Percentiles rank a stretch among this genome's conserved stretches.
phyloP scores from a whole-genome alignment of 2,888 invertebrate species.

The Chymomyza amoena region DNA sequence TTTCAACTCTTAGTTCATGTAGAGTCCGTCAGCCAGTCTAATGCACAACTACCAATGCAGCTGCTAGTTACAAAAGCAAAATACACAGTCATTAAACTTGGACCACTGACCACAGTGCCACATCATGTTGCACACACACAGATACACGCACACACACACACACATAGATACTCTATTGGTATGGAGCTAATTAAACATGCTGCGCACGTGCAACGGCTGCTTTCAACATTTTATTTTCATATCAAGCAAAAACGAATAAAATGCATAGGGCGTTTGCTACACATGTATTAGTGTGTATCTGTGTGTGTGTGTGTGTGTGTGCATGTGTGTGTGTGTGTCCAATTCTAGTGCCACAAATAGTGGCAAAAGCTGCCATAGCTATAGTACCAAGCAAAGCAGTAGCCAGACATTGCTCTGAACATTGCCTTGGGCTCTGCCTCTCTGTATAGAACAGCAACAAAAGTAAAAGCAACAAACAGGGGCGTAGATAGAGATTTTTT shows the following conservation, averaged over 20 bases:
- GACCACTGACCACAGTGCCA: constrained; percentile 47
- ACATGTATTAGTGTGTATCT: background rate
- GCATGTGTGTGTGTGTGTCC: constrained; percentile 25
- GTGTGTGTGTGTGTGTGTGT: constrained; percentile 27
- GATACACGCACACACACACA: constrained; percentile 14
- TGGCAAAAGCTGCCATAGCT: constrained; percentile 47
- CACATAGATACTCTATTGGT: background rate
- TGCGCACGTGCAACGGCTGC: constrained; percentile 69
- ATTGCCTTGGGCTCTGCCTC: background rate
- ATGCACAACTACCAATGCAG: constrained; percentile 29
- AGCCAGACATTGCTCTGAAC: background rate
- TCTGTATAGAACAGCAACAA: constrained; percentile 4
- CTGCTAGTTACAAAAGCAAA: constrained; percentile 16
- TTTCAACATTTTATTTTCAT: constrained; percentile 62
- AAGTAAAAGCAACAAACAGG: constrained; percentile 8
- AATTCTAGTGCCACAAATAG: constrained; percentile 46
- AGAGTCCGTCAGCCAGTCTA: constrained; percentile 30
- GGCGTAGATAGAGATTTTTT: too few relatives aligned
- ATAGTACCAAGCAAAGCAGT: constrained; percentile 26
- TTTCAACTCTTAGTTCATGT: constrained; percentile 13
- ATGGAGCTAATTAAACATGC: constrained; percentile 64
- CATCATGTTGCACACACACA: constrained; percentile 37
- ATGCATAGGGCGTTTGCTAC: constrained; percentile 38
- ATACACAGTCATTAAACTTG: constrained; percentile 41
- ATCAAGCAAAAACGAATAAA: constrained; percentile 57